These are phyloP conservation scores for Capitella teleta DNA, from an alignment of 1,140 invertebrate genomes.

Conservation along the genomic window DNA sequence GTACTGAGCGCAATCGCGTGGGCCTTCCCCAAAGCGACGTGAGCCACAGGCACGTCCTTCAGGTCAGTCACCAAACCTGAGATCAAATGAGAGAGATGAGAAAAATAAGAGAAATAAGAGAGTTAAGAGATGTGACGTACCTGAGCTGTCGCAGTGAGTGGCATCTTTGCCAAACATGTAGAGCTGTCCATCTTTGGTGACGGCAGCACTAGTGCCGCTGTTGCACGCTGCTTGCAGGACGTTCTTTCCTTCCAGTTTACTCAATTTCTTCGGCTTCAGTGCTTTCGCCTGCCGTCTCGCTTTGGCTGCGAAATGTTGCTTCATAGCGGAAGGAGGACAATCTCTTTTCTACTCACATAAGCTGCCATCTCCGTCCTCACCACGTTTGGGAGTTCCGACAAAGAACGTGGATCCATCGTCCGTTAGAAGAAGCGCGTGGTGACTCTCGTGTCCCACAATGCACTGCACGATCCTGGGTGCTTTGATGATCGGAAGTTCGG, in stretches of 20 bases:
- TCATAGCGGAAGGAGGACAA: background rate
- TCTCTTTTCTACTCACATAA: conserved; percentile 21
- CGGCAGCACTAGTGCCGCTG: conserved; percentile 83
- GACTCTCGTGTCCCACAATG: conserved; percentile 82
- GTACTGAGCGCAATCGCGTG: conserved; percentile 78
- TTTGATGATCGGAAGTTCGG: conserved; percentile 64
- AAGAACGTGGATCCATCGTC: conserved; percentile 83
- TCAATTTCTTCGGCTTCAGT: conserved; percentile 82
- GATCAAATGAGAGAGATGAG: background rate
- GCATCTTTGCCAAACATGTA: conserved; percentile 94
- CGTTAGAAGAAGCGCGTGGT: conserved; percentile 74
- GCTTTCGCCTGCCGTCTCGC: conserved; percentile 75
- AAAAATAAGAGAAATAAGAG: background rate
- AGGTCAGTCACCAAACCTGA: conserved; percentile 49
- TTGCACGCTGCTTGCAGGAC: conserved; percentile 79
- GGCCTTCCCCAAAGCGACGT: conserved; percentile 87
- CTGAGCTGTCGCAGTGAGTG: conserved; percentile 69
- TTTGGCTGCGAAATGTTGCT: conserved; percentile 54
- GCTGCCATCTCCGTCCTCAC: conserved; percentile 76
- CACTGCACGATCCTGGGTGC: conserved; percentile 63
- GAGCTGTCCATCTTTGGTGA: conserved; percentile 75
- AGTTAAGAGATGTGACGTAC: too few relatives aligned
- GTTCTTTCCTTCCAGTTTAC: conserved; percentile 73
- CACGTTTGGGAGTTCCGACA: conserved; percentile 75
- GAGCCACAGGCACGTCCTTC: conserved; percentile 65